phyloP scores from a whole-genome alignment of 2,888 invertebrate species.

The Plebejus anna region DNA sequence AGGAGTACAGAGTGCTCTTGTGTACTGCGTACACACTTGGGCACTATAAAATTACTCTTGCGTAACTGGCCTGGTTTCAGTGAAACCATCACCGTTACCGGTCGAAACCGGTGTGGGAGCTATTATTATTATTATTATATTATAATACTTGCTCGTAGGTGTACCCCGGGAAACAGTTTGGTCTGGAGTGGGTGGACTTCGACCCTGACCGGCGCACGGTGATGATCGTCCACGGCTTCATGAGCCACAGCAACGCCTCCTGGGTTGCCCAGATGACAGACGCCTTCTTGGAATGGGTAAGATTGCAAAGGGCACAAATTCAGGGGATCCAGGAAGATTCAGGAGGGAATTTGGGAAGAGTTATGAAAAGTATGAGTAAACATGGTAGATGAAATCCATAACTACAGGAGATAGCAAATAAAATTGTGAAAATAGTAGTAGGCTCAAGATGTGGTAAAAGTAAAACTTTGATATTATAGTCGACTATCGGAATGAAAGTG shows the following conservation, averaged over 20 bases:
- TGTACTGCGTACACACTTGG: too few relatives aligned
- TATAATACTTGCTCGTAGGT: slow-evolving; percentile 47
- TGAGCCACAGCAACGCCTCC: slow-evolving; percentile 77
- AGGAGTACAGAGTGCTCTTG: too few relatives aligned
- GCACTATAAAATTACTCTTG: too few relatives aligned
- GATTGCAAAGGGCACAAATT: neutral
- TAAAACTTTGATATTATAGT: too few relatives aligned
- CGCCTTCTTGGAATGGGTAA: slow-evolving; percentile 78
- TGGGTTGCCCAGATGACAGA: slow-evolving; percentile 81
- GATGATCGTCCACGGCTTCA: slow-evolving; percentile 82
- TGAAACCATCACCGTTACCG: too few relatives aligned
- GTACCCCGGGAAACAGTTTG: slow-evolving; percentile 68
- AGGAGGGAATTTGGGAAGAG: neutral
- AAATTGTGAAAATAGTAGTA: too few relatives aligned
- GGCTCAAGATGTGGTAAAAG: too few relatives aligned
- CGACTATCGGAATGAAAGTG: too few relatives aligned
- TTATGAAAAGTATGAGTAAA: neutral
- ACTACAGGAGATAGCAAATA: too few relatives aligned
- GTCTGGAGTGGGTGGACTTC: slow-evolving; percentile 80
- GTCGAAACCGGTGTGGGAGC: too few relatives aligned
- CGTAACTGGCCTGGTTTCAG: too few relatives aligned
- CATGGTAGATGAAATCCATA: neutral
- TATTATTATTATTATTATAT: too few relatives aligned
- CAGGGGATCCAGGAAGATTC: neutral
- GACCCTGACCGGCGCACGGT: slow-evolving; percentile 73